Conservation (phyloP, 2,113 vertebrate species). For the Cebidichthys violaceus region DNA sequence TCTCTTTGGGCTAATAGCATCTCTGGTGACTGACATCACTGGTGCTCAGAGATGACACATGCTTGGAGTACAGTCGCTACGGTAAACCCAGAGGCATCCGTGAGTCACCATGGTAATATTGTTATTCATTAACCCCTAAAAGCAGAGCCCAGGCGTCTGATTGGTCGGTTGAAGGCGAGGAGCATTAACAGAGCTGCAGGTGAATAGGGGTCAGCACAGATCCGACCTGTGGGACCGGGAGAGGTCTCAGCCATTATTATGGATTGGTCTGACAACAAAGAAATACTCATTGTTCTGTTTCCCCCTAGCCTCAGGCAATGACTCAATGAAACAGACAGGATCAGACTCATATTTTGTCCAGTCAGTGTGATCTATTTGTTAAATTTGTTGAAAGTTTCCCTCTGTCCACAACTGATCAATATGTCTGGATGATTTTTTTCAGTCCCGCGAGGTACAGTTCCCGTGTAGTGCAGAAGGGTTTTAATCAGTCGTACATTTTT, state of each 20-base stretch:
- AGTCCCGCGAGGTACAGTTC: neutral
- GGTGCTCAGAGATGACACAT: slow-evolving; percentile 47
- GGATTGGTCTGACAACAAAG: neutral
- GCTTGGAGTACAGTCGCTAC: slow-evolving; percentile 30
- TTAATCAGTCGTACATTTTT: neutral
- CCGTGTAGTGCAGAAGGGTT: neutral
- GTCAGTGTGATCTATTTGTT: neutral
- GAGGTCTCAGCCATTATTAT: slow-evolving; percentile 20
- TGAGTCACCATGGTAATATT: slow-evolving; percentile 38
- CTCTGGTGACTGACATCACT: slow-evolving; percentile 49
- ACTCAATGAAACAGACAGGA: neutral
- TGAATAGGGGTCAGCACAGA: slow-evolving; percentile 7
- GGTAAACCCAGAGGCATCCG: slow-evolving; percentile 34
- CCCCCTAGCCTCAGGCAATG: neutral
- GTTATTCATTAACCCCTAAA: slow-evolving; percentile 47
- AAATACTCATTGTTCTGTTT: slow-evolving; percentile 23
- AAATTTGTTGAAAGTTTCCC: neutral
- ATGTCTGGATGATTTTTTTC: neutral
- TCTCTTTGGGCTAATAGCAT: slow-evolving; percentile 25
- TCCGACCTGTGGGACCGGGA: neutral
- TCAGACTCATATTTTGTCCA: neutral
- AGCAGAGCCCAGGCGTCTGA: neutral
- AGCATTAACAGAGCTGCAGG: slow-evolving; percentile 10
- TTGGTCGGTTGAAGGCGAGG: slow-evolving; percentile 15
- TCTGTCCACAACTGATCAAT: neutral